Base-by-base conservation (phyloP, 2,113 vertebrate genomes). In the Centropristis striata region DNA sequence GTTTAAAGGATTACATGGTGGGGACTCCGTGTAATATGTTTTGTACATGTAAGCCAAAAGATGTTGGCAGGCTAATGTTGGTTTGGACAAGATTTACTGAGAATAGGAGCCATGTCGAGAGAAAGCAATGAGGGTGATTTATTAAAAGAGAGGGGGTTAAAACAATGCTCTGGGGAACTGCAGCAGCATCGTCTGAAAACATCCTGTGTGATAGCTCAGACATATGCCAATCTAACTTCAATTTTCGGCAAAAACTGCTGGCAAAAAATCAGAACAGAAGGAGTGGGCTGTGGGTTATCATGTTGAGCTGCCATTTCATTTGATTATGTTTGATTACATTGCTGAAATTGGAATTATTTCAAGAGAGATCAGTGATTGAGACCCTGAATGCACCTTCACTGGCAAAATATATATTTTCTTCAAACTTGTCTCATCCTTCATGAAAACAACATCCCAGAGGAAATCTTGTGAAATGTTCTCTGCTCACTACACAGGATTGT, bases 41-140 rank as follows among this genome's bases (percentile, higher is more conserved):
- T 66, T n/a, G 25, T 15, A 18, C 37, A 54, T 54, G 42, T 46
- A 14, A 37, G 72, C 72, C 73, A 78, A 71, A 63, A 61, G 50
- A 85, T 27, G 46, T 39, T 80, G 68, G 75, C 68, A 67, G 49
- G 39, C 68, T 41, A 20, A 71, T 11, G 21, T n/a, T 63, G 27
- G 15, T 71, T 74, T 75, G 55, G 28, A 70, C 2, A 4, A 51
- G n/a, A 70, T 64, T 74, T 44, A 10, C 57, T 46, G 49, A 76
- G 49, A 71, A 44, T 15, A 70, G 51, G 20, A 73, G 50, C n/a
- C 53, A 15, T 8, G 15, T 64, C 39, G 63, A 63, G 23, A 39
- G 23, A 58, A 78, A 23, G 28, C 41, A 58, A 20, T 25, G 14
- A 54, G 66, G 61, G 32, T 32, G 3, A 68, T 71, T 79, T 71